A percentile compares a stretch with the other conserved stretches of the same genome.
Conservation (phyloP, 2,888 invertebrate species). For the Hydroisotoma schaefferi region DNA sequence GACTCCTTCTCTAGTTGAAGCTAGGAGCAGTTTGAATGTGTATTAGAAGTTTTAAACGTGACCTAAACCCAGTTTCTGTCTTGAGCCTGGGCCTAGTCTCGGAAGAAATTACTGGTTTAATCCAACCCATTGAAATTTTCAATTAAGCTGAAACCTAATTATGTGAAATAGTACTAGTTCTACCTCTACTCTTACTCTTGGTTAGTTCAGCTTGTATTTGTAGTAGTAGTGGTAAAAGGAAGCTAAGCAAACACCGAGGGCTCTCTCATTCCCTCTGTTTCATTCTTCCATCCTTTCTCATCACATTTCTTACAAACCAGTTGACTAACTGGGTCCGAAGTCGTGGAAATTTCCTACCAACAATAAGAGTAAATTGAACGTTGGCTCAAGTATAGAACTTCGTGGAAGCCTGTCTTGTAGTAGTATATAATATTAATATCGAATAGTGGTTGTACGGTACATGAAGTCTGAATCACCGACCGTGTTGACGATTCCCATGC, state of each 20-base stretch:
- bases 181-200: too few relatives aligned
- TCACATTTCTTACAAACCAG: conserved; percentile 11
- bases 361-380: background rate
- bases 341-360: background rate
- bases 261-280: conserved; percentile 1
- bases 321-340: conserved; percentile 7
- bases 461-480: too few relatives aligned
- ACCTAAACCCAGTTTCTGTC: background rate
- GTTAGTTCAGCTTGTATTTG: too few relatives aligned
- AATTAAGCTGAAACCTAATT: conserved; percentile 20
- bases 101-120: conserved; percentile 7
- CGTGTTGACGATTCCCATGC: background rate
- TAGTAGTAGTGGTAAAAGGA: too few relatives aligned
- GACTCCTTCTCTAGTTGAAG: too few relatives aligned
- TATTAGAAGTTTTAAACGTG: too few relatives aligned
- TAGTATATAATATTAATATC: too few relatives aligned
- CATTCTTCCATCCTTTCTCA: conserved; percentile 9
- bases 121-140: conserved; percentile 17
- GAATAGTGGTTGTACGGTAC: too few relatives aligned
- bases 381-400: background rate
- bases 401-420: background rate
- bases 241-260: conserved; percentile 4
- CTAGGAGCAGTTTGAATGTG: too few relatives aligned
- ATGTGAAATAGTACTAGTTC: conserved; percentile 13
- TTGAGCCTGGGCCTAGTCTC: background rate